phyloP scores from a whole-genome alignment of 2,797 vertebrate species.

The Meda fulgida region DNA sequence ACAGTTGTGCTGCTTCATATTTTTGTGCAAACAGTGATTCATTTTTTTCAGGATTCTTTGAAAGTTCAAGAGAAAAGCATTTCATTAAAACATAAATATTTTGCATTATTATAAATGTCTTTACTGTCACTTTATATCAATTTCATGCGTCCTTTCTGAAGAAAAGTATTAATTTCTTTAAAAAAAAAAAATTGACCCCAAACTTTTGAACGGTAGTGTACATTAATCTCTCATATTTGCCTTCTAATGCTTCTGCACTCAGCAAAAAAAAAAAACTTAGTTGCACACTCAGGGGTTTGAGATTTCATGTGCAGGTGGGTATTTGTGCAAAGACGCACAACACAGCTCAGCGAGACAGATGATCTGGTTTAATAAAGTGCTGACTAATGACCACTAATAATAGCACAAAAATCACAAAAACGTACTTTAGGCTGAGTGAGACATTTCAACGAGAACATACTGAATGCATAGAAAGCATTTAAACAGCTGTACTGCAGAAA shows the following conservation, averaged over 20 bases:
- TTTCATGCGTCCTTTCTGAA: too few species aligned
- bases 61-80: too few species aligned
- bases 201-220: too few species aligned
- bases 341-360: neutral
- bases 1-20: too few species aligned
- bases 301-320: constrained; percentile 38
- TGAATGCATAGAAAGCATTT: neutral
- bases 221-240: constrained; percentile 2
- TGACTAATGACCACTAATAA: constrained; percentile 33
- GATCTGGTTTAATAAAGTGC: constrained; percentile 37
- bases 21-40: too few species aligned
- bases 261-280: constrained; percentile 50
- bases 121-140: too few species aligned
- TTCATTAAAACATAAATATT: too few species aligned
- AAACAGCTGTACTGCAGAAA: neutral
- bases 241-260: constrained; percentile 16
- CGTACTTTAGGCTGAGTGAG: neutral
- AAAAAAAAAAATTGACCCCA: too few species aligned
- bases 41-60: too few species aligned
- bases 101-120: too few species aligned
- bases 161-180: too few species aligned
- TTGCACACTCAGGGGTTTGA: constrained; percentile 32
- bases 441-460: neutral
- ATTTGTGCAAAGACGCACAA: constrained; percentile 20
- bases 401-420: constrained; percentile 6